phyloP scores from a whole-genome alignment of 2,113 vertebrate species.

The Leptocoma aspasia region DNA sequence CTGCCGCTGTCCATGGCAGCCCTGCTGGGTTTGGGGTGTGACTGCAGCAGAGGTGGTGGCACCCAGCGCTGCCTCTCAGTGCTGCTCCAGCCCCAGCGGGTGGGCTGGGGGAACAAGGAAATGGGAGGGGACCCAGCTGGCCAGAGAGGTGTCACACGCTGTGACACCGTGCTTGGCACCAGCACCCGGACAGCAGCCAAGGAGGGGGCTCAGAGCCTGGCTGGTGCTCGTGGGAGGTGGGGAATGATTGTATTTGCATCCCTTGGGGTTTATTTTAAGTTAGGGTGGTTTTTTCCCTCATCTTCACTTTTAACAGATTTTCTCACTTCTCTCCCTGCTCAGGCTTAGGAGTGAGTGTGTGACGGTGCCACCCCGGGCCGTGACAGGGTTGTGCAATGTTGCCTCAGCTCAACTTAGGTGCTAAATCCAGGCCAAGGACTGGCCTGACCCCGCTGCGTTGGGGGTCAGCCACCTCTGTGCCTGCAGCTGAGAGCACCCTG shows the following conservation, averaged over 20 bases:
- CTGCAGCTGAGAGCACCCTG: accelerated
- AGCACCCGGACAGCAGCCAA: not conserved
- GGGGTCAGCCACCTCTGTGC: not conserved
- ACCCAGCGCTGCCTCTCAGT: accelerated
- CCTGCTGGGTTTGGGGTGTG: accelerated
- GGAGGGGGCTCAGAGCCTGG: not conserved
- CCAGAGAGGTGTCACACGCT: accelerated
- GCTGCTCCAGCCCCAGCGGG: not conserved
- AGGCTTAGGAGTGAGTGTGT: accelerated
- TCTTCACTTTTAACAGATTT: not conserved
- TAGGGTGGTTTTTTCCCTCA: no score
- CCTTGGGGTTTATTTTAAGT: not conserved
- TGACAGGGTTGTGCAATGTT: accelerated
- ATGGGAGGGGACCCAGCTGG: not conserved
- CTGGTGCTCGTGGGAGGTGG: not conserved
- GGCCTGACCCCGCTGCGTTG: accelerated
- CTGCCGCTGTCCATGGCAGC: accelerated
- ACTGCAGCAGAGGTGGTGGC: not conserved
- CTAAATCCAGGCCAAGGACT: not conserved
- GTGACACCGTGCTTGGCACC: accelerated
- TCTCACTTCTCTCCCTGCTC: not conserved
- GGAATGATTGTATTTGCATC: accelerated
- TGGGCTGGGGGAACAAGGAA: not conserved
- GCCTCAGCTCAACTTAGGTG: not conserved
- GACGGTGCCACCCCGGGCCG: accelerated